Conservation (phyloP, 2,888 invertebrate species). For the Stenchaetothrips biformis region DNA sequence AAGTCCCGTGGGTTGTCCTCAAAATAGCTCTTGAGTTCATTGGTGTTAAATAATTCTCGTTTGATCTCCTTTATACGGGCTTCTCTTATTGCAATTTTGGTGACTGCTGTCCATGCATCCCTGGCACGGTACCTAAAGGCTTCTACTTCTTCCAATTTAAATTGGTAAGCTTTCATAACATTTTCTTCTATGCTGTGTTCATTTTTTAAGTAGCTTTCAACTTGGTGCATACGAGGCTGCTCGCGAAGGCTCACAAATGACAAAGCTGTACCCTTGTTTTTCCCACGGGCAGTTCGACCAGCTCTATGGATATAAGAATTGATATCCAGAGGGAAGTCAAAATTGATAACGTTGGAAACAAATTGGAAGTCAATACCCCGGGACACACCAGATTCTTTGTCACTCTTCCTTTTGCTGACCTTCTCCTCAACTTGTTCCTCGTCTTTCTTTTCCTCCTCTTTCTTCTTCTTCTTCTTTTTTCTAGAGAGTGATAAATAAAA, state of each 20-base stretch:
- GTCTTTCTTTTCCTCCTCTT: conserved; percentile 16
- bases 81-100: conserved; percentile 87
- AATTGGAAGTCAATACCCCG: conserved; percentile 97
- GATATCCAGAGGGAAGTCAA: conserved; percentile 90
- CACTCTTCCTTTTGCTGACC: conserved; percentile 48
- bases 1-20: conserved; percentile 87
- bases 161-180: conserved; percentile 75
- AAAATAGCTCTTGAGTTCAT: conserved; percentile 89
- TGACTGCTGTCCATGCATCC: conserved; percentile 94
- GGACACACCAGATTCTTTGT: conserved; percentile 92
- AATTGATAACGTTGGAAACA: conserved; percentile 96
- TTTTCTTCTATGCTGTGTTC: background rate
- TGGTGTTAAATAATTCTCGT: conserved; percentile 84
- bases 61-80: conserved; percentile 94
- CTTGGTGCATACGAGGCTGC: conserved; percentile 62
- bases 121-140: conserved; percentile 90
- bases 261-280: conserved; percentile 78
- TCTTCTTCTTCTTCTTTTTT: no score
- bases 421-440: conserved; percentile 15
- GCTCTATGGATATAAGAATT: conserved; percentile 94
- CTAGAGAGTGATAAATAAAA: no score
- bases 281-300: conserved; percentile 84
- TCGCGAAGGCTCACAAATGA: conserved; percentile 86
- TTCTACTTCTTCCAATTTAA: conserved; percentile 92
- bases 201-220: conserved; percentile 66